These are phyloP conservation scores for Scaptomyza graminum DNA, from an alignment of 1,140 invertebrate species.

Conservation along the genomic window DNA sequence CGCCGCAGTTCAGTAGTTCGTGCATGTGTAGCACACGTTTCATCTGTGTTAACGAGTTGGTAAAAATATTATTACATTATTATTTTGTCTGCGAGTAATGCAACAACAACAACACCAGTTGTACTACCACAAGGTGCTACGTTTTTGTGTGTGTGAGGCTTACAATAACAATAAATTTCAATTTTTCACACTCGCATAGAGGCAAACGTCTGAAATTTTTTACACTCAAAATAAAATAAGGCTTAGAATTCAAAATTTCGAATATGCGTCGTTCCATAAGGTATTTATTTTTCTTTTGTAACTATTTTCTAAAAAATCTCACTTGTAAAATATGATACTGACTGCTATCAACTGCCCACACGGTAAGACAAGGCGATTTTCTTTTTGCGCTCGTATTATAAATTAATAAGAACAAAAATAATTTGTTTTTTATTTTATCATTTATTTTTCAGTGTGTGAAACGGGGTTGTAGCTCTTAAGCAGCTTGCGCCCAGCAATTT, in stretches of 20 bases:
- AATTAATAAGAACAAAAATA: not conserved
- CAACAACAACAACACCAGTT: constrained; percentile 33
- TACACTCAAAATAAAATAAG: not conserved
- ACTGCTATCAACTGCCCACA: no score
- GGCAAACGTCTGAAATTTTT: constrained; percentile 34
- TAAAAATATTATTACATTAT: constrained; percentile 82
- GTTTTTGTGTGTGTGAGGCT: constrained; percentile 47
- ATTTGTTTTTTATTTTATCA: not conserved
- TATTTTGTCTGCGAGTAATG: constrained; percentile 75
- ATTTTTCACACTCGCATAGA: constrained; percentile 67
- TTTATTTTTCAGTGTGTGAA: not conserved
- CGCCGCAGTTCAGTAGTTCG: constrained; percentile 24
- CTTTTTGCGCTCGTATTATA: no score
- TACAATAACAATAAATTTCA: constrained; percentile 79
- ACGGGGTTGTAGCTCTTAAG: constrained; percentile 53
- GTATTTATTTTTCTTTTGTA: no score
- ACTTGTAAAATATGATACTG: no score
- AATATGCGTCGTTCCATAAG: no score
- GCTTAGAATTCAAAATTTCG: not conserved
- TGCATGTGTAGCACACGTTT: constrained; percentile 52
- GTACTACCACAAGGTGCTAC: constrained; percentile 47
- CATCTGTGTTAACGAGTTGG: constrained; percentile 76
- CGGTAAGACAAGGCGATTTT: no score
- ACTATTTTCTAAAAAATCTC: no score
- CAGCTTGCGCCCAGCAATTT: constrained; percentile 72